A percentile compares a stretch with the other conserved stretches of the same genome.
Conservation (phyloP, 1,140 invertebrate genomes). For the Elymnias hypermnestra region DNA sequence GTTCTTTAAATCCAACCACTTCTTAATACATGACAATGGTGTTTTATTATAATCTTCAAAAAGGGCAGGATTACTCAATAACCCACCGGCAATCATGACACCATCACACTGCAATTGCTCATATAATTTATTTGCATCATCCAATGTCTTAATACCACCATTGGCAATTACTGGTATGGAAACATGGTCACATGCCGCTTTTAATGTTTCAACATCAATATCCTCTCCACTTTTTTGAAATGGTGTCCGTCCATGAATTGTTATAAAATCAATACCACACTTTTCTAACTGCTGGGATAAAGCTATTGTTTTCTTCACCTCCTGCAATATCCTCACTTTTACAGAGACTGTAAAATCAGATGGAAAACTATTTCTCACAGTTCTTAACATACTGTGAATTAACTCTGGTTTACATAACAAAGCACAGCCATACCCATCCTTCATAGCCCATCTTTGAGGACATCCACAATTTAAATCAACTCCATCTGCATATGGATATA, state of each 20-base stretch:
- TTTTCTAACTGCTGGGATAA: conserved; percentile 87
- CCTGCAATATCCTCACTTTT: conserved; percentile 89
- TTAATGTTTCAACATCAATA: conserved; percentile 85
- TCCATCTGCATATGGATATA: conserved; percentile 91
- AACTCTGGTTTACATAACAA: conserved; percentile 90
- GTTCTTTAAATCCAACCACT: conserved; percentile 89
- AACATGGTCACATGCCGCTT: conserved; percentile 83
- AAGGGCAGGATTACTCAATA: conserved; percentile 93
- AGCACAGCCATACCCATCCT: conserved; percentile 92
- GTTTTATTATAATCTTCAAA: conserved; percentile 84
- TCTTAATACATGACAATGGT: conserved; percentile 85
- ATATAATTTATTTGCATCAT: conserved; percentile 82
- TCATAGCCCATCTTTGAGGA: conserved; percentile 95
- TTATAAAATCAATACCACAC: conserved; percentile 91
- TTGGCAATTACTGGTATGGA: conserved; percentile 92
- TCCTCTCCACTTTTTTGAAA: conserved; percentile 86
- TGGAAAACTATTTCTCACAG: conserved; percentile 84
- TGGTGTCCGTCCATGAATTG: conserved; percentile 93
- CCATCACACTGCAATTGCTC: conserved; percentile 85
- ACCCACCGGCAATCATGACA: conserved; percentile 91
- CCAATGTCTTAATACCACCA: conserved; percentile 87
- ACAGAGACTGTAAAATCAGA: conserved; percentile 91
- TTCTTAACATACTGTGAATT: conserved; percentile 87
- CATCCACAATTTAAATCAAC: conserved; percentile 98
- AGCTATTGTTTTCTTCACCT: conserved; percentile 67